Evolutionary conservation across 2,797 vertebrate genomes (phyloP).

Genomic region (Gobionotothen gibberifrons): DNA sequence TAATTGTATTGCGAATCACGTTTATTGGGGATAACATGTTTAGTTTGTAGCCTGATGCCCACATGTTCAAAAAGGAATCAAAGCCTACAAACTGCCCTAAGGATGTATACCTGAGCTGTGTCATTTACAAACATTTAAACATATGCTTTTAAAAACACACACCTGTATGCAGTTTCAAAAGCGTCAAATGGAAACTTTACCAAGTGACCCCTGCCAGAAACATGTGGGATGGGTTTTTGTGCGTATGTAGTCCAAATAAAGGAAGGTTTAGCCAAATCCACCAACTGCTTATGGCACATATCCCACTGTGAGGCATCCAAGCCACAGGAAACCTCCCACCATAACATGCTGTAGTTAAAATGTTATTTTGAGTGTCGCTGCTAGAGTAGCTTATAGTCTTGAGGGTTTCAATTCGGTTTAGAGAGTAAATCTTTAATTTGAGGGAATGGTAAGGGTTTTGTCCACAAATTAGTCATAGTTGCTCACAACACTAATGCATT

Average conservation of each 20-base stretch:
- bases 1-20: slow-evolving; percentile 53
- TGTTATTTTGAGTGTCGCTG: slow-evolving; percentile 60
- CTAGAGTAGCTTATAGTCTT: slow-evolving; percentile 34
- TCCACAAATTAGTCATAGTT: slow-evolving; percentile 26
- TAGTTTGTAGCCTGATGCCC: slow-evolving; percentile 60
- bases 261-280: slow-evolving; percentile 70
- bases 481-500: slow-evolving; percentile 1
- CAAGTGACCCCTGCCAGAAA: slow-evolving; percentile 54
- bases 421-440: slow-evolving; percentile 54
- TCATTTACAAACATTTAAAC: slow-evolving; percentile 22
- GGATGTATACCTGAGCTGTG: slow-evolving; percentile 67
- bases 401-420: slow-evolving; percentile 31
- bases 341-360: slow-evolving; percentile 55
- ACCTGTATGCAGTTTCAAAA: slow-evolving; percentile 67
- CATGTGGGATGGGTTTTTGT: slow-evolving; percentile 61
- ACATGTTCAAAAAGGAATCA: slow-evolving; percentile 53
- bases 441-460: slow-evolving; percentile 40
- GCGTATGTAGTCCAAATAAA: slow-evolving; percentile 68
- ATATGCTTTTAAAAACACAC: slow-evolving; percentile 54
- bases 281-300: slow-evolving; percentile 59
- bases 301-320: slow-evolving; percentile 60
- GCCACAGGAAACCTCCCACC: slow-evolving; percentile 69
- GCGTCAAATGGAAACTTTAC: slow-evolving; percentile 57
- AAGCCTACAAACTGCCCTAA: slow-evolving; percentile 30
- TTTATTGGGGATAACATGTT: slow-evolving; percentile 57